A percentile compares a stretch with the other conserved stretches of the same genome.
Evolutionary conservation across 2,888 invertebrate genomes (phyloP).

Genomic region (Parnassius orleans): DNA sequence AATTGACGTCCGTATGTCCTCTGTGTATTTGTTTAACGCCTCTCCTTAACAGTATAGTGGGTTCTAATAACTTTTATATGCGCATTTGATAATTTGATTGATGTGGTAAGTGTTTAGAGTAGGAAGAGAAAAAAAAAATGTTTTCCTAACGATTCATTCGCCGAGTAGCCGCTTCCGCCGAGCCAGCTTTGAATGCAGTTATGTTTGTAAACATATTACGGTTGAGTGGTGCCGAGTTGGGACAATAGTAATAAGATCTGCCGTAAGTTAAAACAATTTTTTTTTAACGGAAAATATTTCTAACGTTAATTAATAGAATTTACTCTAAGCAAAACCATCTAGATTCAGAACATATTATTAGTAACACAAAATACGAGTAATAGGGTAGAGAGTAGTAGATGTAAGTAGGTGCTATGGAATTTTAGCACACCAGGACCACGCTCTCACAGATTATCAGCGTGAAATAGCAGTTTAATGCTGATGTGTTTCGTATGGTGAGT

Average conservation of each 20-base stretch:
- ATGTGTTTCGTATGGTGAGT: too few relatives aligned
- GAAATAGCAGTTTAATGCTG: too few relatives aligned
- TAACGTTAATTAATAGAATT: too few relatives aligned
- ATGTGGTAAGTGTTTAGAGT: slow-evolving; percentile 37
- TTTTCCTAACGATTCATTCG: slow-evolving; percentile 14
- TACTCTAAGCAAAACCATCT: too few relatives aligned
- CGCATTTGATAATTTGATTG: slow-evolving; percentile 45
- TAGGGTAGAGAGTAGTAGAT: too few relatives aligned
- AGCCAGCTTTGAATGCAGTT: slow-evolving; percentile 6
- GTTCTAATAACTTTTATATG: slow-evolving; percentile 45
- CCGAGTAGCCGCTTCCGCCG: slow-evolving; percentile 15
- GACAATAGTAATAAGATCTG: background rate
- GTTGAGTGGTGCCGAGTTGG: background rate
- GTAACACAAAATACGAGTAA: too few relatives aligned
- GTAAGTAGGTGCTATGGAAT: too few relatives aligned
- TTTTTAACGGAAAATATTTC: too few relatives aligned
- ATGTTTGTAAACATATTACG: slow-evolving; percentile 15
- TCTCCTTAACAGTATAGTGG: slow-evolving; percentile 36
- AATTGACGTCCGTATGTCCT: slow-evolving; percentile 31
- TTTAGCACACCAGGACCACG: too few relatives aligned
- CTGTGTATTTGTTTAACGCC: slow-evolving; percentile 54
- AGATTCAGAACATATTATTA: too few relatives aligned
- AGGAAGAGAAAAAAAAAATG: slow-evolving; percentile 11
- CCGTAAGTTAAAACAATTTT: too few relatives aligned
- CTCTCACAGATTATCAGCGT: too few relatives aligned